phyloP scores from a whole-genome alignment of 2,888 invertebrate species.

The Harpagoxenus sublaevis region DNA sequence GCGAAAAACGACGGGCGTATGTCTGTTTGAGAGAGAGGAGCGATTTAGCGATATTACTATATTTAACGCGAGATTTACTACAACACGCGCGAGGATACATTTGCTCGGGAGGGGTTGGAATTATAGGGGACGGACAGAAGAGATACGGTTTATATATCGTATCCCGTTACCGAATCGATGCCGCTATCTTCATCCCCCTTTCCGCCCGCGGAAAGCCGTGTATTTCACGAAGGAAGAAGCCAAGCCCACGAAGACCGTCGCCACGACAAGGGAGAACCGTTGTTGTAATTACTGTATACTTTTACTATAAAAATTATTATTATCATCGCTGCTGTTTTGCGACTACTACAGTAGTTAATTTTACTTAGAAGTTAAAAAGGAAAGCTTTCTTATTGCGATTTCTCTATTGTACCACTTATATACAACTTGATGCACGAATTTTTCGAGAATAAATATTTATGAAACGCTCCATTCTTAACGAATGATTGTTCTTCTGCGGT shows the following conservation, averaged over 20 bases:
- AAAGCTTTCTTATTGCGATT: slow-evolving; percentile 82
- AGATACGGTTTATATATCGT: background rate
- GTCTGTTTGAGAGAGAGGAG: background rate
- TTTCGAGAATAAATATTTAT: slow-evolving; percentile 84
- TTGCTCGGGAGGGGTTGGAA: background rate
- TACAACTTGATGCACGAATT: slow-evolving; percentile 83
- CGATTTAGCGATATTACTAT: slow-evolving; percentile 56
- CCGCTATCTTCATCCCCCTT: background rate
- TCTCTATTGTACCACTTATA: slow-evolving; percentile 83
- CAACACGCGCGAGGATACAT: background rate
- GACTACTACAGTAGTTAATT: slow-evolving; percentile 67
- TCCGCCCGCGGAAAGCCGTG: background rate
- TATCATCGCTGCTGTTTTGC: slow-evolving; percentile 64
- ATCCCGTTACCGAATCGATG: slow-evolving; percentile 26
- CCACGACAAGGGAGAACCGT: background rate
- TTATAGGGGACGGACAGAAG: background rate
- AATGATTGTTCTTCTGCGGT: slow-evolving; percentile 31
- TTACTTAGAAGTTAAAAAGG: slow-evolving; percentile 62
- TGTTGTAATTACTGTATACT: background rate
- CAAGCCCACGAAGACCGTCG: background rate
- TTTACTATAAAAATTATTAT: slow-evolving; percentile 29
- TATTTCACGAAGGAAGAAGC: background rate
- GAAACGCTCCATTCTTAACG: slow-evolving; percentile 79
- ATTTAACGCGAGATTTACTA: slow-evolving; percentile 59
- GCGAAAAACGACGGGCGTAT: background rate